phyloP scores from a whole-genome alignment of 2,797 vertebrate species.

The Petrocephalus sullivani region DNA sequence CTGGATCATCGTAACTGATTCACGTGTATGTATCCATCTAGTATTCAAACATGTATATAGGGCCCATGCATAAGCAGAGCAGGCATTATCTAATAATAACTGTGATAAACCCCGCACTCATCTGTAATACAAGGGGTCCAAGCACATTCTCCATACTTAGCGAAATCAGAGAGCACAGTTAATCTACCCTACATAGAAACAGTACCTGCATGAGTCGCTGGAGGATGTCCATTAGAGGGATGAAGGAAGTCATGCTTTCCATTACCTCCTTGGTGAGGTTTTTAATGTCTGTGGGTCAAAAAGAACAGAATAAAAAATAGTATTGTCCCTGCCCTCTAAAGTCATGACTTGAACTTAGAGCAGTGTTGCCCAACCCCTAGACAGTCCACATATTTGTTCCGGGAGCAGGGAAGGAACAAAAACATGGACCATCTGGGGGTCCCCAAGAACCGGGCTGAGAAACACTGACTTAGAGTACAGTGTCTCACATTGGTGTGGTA shows the following conservation, averaged over 20 bases:
- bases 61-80: background rate
- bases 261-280: constrained; percentile 24
- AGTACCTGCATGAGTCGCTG: constrained; percentile 22
- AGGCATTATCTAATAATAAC: background rate
- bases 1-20: background rate
- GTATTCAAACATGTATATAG: background rate
- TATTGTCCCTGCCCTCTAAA: background rate
- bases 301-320: background rate
- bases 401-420: background rate
- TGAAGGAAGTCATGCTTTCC: constrained; percentile 21
- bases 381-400: background rate
- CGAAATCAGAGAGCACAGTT: background rate
- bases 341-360: background rate
- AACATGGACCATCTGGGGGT: background rate
- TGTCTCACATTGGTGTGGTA: background rate
- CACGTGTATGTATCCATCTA: background rate
- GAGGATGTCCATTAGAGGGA: constrained; percentile 22
- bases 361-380: background rate
- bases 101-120: background rate
- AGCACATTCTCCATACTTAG: background rate
- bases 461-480: background rate
- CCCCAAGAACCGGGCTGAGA: background rate
- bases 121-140: background rate
- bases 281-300: constrained; percentile 18
- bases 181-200: background rate